These are phyloP conservation scores for Epinotia brunnichana DNA, from an alignment of 2,888 invertebrate genomes.

Conservation along the genomic window DNA sequence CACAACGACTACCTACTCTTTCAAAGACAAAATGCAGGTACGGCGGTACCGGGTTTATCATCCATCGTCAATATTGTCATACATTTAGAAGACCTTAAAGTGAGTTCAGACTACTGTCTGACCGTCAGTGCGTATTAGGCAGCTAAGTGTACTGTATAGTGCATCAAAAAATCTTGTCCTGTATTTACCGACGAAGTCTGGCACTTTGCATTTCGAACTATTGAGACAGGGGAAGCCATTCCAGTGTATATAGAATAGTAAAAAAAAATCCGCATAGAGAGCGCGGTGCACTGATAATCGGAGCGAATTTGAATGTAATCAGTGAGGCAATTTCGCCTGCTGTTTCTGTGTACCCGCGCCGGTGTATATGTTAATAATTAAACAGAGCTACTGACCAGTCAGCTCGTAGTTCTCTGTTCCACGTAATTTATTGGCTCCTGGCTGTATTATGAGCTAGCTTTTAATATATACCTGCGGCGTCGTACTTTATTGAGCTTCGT, in stretches of 20 bases:
- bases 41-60: too few species aligned
- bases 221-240: too few species aligned
- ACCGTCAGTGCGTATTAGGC: not conserved
- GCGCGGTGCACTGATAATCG: too few species aligned
- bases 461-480: slow-evolving; percentile 36
- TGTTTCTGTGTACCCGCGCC: not conserved
- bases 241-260: too few species aligned
- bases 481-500: slow-evolving; percentile 36
- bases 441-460: slow-evolving; percentile 40
- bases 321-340: not conserved
- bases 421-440: slow-evolving; percentile 39
- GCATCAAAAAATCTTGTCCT: not conserved
- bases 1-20: too few species aligned
- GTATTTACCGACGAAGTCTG: not conserved
- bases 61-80: too few species aligned
- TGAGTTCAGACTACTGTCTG: not conserved
- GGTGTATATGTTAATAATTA: slow-evolving; percentile 43
- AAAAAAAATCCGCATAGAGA: too few species aligned
- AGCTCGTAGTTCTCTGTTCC: slow-evolving; percentile 38
- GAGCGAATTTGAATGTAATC: not conserved
- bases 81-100: too few species aligned
- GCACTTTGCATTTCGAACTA: too few species aligned
- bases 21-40: too few species aligned
- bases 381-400: slow-evolving; percentile 43
- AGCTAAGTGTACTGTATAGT: not conserved